Conservation (phyloP, 2,888 invertebrate species). For the Deroplatys truncata region DNA sequence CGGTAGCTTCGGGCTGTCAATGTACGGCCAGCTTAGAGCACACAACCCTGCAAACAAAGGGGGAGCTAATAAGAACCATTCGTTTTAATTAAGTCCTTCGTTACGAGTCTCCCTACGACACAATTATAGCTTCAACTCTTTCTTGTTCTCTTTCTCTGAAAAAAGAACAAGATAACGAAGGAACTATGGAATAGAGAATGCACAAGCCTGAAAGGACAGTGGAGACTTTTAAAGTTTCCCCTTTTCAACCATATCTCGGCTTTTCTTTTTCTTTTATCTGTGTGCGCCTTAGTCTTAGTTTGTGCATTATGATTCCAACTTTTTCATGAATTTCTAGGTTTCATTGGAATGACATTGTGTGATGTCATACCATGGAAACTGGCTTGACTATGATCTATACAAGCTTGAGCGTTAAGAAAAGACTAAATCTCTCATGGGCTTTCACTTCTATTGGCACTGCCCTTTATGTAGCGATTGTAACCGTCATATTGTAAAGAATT, state of each 20-base stretch:
- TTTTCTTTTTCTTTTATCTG: neutral
- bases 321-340: neutral
- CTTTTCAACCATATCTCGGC: neutral
- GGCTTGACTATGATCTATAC: too few species aligned
- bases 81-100: constrained; percentile 7
- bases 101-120: neutral
- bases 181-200: neutral
- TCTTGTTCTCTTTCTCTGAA: neutral
- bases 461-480: too few species aligned
- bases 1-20: neutral
- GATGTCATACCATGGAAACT: too few species aligned
- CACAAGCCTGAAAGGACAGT: neutral
- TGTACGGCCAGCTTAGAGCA: neutral
- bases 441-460: too few species aligned
- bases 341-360: too few species aligned
- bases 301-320: neutral
- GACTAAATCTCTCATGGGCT: too few species aligned
- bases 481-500: too few species aligned
- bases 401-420: too few species aligned
- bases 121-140: neutral
- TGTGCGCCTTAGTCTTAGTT: neutral
- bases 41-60: neutral
- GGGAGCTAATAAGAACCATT: constrained; percentile 9
- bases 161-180: neutral
- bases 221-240: neutral